Conservation (phyloP, 2,113 vertebrate species). For the Indicator maculatus region DNA sequence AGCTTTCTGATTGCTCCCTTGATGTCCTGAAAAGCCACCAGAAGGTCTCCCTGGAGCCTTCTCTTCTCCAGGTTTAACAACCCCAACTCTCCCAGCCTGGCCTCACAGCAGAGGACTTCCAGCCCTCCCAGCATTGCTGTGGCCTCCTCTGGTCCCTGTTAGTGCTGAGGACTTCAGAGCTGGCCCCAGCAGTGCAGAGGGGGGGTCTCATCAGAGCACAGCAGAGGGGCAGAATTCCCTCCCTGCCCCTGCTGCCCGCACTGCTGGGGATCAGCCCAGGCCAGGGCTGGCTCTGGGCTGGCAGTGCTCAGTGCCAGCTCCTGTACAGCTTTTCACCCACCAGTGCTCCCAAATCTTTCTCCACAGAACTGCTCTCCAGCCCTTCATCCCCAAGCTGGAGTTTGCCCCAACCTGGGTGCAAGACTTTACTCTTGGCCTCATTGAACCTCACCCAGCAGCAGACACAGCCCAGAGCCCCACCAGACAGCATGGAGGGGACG, state of each 20-base stretch:
- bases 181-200: neutral
- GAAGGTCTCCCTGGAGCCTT: neutral
- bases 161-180: neutral
- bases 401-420: neutral
- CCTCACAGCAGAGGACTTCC: neutral
- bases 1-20: neutral
- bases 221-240: neutral
- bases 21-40: neutral
- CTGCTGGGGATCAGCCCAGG: neutral
- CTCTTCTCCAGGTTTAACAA: neutral
- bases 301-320: neutral
- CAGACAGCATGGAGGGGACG: neutral
- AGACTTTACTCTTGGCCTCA: neutral
- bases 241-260: neutral
- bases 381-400: neutral
- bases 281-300: neutral
- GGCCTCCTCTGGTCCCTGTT: neutral
- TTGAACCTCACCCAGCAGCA: neutral
- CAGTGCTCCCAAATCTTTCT: neutral
- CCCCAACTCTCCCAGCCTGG: neutral
- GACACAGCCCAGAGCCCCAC: neutral
- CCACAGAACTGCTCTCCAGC: neutral
- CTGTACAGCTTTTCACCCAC: neutral
- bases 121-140: neutral
- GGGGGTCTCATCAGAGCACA: neutral